Conservation (phyloP, 2,888 invertebrate genomes). For the Ophion obscuratus region DNA sequence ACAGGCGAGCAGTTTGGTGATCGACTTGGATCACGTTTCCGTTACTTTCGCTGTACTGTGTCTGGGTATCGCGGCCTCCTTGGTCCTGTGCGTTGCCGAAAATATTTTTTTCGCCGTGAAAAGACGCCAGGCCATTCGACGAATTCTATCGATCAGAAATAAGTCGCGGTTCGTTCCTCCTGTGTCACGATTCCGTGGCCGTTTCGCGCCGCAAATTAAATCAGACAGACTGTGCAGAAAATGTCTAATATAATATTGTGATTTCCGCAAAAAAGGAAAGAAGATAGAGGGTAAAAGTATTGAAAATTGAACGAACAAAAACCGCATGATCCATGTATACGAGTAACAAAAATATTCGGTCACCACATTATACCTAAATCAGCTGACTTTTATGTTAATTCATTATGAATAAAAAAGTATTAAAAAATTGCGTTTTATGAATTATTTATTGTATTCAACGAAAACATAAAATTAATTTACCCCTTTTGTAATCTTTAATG, state of each 20-base stretch:
- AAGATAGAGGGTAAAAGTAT: too few species aligned
- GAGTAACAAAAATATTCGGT: too few species aligned
- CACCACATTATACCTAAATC: too few species aligned
- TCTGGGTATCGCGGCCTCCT: constrained; percentile 58
- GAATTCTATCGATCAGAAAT: neutral
- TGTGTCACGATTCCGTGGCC: neutral
- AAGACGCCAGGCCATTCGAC: neutral
- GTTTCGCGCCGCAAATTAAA: neutral
- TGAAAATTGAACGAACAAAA: too few species aligned
- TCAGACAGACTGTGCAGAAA: neutral
- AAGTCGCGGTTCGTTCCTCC: neutral
- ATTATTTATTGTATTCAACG: too few species aligned
- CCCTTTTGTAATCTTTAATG: too few species aligned
- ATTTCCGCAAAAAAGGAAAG: neutral
- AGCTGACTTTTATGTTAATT: too few species aligned
- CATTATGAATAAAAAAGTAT: too few species aligned
- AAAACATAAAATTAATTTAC: too few species aligned
- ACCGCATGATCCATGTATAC: too few species aligned
- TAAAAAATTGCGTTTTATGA: too few species aligned
- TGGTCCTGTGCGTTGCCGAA: constrained; percentile 63
- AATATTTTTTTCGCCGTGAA: constrained; percentile 46
- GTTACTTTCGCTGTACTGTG: constrained; percentile 64
- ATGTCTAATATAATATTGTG: neutral
- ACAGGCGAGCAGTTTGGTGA: constrained; percentile 25
- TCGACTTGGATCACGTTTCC: constrained; percentile 68